phyloP scores from a whole-genome alignment of 2,113 vertebrate genomes.

The Channa maculata region DNA sequence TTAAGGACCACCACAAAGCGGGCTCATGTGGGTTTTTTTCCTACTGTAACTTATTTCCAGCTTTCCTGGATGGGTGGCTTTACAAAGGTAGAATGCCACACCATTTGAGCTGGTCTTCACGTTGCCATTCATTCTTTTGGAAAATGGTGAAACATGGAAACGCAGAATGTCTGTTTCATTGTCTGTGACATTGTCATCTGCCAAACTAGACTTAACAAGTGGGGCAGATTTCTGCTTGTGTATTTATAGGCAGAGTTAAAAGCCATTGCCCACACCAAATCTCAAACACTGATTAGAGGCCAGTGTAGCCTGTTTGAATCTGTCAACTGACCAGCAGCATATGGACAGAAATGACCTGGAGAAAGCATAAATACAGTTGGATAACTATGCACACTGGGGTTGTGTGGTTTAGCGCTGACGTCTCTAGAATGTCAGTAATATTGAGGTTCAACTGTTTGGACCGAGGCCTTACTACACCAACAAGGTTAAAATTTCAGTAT shows the following conservation, averaged over 20 bases:
- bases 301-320: slow-evolving; percentile 52
- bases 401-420: slow-evolving; percentile 45
- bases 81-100: slow-evolving; percentile 40
- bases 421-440: slow-evolving; percentile 9
- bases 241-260: slow-evolving; percentile 54
- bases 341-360: slow-evolving; percentile 39
- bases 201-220: slow-evolving; percentile 14
- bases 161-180: neutral
- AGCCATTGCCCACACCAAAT: slow-evolving; percentile 25
- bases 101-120: neutral
- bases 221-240: slow-evolving; percentile 30
- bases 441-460: slow-evolving; percentile 18
- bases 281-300: slow-evolving; percentile 66
- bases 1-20: slow-evolving; percentile 43
- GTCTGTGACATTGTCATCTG: slow-evolving; percentile 34
- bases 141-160: slow-evolving; percentile 21
- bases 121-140: slow-evolving; percentile 2
- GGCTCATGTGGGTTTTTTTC: slow-evolving; percentile 39
- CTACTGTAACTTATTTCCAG: slow-evolving; percentile 47
- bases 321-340: slow-evolving; percentile 54
- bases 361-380: slow-evolving; percentile 27
- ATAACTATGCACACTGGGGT: slow-evolving; percentile 1
- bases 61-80: slow-evolving; percentile 11
- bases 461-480: neutral
- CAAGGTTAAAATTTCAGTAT: too few relatives aligned